phyloP scores from a whole-genome alignment of 2,113 vertebrate species.

The Circaetus cinerascens region DNA sequence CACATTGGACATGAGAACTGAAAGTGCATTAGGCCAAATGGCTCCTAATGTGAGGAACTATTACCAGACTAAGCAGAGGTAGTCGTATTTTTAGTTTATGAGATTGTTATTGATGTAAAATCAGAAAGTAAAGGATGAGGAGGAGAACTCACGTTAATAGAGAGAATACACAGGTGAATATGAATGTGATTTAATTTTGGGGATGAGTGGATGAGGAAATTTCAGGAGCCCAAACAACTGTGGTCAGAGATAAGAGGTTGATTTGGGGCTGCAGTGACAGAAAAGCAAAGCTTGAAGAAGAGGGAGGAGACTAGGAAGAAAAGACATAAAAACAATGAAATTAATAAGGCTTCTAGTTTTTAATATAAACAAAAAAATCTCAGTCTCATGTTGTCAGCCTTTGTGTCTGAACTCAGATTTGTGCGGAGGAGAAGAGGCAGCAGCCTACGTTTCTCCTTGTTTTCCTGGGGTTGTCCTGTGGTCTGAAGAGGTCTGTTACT shows the following conservation, averaged over 20 bases:
- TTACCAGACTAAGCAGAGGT: neutral
- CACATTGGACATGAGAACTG: neutral
- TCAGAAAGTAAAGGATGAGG: neutral
- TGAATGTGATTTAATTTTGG: neutral
- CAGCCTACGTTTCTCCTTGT: neutral
- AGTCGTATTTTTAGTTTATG: neutral
- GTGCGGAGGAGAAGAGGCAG: neutral
- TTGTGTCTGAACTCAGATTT: neutral
- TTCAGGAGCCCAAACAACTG: neutral
- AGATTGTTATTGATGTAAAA: neutral
- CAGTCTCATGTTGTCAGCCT: neutral
- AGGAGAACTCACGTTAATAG: fast-evolving
- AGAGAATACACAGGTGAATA: neutral
- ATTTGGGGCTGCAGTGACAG: neutral
- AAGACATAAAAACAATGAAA: neutral
- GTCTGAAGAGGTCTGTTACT: neutral
- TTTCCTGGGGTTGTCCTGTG: neutral
- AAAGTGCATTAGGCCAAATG: neutral
- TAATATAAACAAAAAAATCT: neutral
- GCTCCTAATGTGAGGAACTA: neutral
- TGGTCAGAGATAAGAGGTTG: neutral
- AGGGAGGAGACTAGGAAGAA: neutral
- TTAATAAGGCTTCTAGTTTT: neutral
- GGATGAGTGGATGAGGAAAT: neutral
- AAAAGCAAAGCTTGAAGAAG: neutral